Conservation (phyloP, 2,888 invertebrate species). For the Sturmia bella region DNA sequence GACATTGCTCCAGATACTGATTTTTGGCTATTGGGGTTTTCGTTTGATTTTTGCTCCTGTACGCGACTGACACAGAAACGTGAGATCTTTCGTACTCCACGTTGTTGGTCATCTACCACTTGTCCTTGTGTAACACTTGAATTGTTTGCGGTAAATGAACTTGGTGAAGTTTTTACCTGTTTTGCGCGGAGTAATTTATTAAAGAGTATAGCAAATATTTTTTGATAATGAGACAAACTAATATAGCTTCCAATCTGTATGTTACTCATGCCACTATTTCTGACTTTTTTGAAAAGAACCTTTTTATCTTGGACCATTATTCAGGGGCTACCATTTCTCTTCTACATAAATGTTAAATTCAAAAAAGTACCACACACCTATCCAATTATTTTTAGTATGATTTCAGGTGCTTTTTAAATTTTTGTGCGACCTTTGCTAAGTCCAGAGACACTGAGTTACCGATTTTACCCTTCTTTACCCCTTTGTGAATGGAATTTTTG, state of each 20-base stretch:
- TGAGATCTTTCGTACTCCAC: conserved; percentile 75
- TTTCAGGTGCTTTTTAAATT: too few species aligned
- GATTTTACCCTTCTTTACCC: too few species aligned
- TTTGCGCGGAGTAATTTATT: not conserved
- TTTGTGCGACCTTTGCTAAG: too few species aligned
- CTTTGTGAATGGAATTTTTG: too few species aligned
- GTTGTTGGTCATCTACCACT: conserved; percentile 71
- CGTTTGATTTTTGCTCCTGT: conserved; percentile 74
- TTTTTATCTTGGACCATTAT: too few species aligned
- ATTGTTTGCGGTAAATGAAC: not conserved
- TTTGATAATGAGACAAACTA: conserved; percentile 2
- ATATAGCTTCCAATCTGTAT: conserved; percentile 28
- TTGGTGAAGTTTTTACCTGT: conserved; percentile 12
- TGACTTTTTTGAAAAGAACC: too few species aligned
- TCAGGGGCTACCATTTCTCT: too few species aligned
- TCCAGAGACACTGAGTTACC: too few species aligned
- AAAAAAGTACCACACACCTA: too few species aligned
- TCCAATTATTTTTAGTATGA: too few species aligned
- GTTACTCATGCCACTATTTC: too few species aligned
- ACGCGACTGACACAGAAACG: conserved; percentile 78
- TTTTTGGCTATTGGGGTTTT: conserved; percentile 25
- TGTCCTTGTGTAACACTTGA: conserved; percentile 58
- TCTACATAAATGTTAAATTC: too few species aligned
- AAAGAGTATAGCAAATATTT: not conserved
- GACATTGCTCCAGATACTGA: conserved; percentile 62